These are phyloP conservation scores for Crioceris asparagi DNA, from an alignment of 2,888 invertebrate species.

Conservation along the genomic window DNA sequence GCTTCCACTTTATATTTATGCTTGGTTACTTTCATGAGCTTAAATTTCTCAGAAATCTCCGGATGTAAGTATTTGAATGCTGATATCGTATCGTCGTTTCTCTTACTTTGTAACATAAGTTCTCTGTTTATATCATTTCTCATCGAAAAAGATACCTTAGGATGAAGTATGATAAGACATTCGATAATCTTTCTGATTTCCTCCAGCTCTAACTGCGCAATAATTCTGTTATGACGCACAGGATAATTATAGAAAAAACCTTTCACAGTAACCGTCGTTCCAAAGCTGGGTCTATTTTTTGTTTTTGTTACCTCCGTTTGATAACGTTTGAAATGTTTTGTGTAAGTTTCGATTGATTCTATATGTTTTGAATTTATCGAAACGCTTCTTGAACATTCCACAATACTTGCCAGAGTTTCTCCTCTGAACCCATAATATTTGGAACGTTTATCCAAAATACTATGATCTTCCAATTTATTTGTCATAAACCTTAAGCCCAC, in stretches of 20 bases:
- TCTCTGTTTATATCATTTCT: constrained; percentile 52
- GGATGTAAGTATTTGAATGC: constrained; percentile 43
- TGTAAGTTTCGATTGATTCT: constrained; percentile 43
- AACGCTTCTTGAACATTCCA: constrained; percentile 41
- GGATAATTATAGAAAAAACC: constrained; percentile 53
- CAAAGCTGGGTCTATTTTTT: constrained; percentile 48
- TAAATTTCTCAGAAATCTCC: constrained; percentile 33
- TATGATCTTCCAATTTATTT: constrained; percentile 48
- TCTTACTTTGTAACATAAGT: constrained; percentile 49
- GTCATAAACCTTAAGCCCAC: constrained; percentile 54
- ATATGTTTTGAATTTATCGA: constrained; percentile 48
- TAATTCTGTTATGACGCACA: constrained; percentile 47
- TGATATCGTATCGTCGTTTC: constrained; percentile 43
- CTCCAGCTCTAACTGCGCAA: constrained; percentile 46
- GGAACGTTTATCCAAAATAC: constrained; percentile 43
- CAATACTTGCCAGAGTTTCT: constrained; percentile 54
- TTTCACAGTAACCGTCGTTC: constrained; percentile 61
- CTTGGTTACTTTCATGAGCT: constrained; percentile 34
- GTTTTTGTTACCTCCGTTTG: constrained; percentile 17
- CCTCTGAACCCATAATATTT: constrained; percentile 57
- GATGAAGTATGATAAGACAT: constrained; percentile 53
- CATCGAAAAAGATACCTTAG: constrained; percentile 54
- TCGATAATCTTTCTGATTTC: constrained; percentile 49
- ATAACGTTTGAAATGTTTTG: constrained; percentile 40
- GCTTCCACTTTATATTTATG: constrained; percentile 45